Percentiles rank a stretch among this genome's conserved stretches.
Evolutionary conservation across 2,113 vertebrate species (phyloP).

Genomic region (Nibea albiflora): DNA sequence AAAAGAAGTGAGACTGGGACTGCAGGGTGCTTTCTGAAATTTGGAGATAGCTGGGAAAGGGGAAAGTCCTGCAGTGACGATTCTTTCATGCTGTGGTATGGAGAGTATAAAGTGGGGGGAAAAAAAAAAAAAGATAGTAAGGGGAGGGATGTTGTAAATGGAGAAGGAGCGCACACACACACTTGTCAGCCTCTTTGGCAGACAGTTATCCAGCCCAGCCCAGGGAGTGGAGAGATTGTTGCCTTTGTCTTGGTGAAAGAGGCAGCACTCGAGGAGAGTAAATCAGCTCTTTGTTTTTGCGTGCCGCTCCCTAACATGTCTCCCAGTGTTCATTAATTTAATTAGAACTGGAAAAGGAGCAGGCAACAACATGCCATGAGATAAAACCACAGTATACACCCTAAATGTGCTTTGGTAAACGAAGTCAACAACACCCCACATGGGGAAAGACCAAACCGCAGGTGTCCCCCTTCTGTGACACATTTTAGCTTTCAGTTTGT

Average conservation of each 20-base stretch:
- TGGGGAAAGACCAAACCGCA: constrained; percentile 13
- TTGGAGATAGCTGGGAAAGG: constrained; percentile 20
- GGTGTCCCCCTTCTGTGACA: not conserved
- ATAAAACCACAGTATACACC: constrained; percentile 56
- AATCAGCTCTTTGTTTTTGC: constrained; percentile 72
- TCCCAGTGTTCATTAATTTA: constrained; percentile 75
- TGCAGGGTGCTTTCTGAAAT: constrained; percentile 32
- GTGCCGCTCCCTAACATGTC: constrained; percentile 65
- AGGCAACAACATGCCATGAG: constrained; percentile 52
- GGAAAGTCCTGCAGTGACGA: not conserved
- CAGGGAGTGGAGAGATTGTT: constrained; percentile 71
- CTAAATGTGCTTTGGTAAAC: constrained; percentile 24
- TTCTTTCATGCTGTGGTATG: not conserved
- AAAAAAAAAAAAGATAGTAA: constrained; percentile 6
- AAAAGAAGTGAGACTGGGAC: not conserved
- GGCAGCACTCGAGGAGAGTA: constrained; percentile 58
- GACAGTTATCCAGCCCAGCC: constrained; percentile 58
- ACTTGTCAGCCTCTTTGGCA: constrained; percentile 57
- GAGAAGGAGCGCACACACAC: constrained; percentile 33
- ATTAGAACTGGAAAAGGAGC: constrained; percentile 68
- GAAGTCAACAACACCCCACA: constrained; percentile 23
- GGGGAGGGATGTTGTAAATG: constrained; percentile 55
- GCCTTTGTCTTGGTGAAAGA: constrained; percentile 69
- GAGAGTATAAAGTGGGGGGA: constrained; percentile 16
- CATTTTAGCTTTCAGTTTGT: not conserved